These are phyloP conservation scores for Neoniphon sammara DNA, from an alignment of 2,797 vertebrate genomes.

Conservation along the genomic window DNA sequence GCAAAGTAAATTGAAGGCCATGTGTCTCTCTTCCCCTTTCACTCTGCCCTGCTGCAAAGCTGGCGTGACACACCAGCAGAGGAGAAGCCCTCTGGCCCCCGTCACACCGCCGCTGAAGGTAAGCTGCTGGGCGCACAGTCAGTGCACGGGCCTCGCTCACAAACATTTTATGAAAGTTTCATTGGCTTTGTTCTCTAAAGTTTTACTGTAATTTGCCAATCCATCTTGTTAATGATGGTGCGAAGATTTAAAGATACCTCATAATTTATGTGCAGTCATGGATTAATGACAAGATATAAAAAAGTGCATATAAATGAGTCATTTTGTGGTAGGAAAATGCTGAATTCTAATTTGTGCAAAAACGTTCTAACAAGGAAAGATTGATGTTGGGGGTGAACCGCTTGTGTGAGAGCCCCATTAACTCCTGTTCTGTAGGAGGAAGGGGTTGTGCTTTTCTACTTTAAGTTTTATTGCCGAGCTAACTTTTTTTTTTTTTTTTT, in stretches of 20 bases:
- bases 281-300: too few relatives aligned
- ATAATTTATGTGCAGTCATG: too few relatives aligned
- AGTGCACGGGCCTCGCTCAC: too few relatives aligned
- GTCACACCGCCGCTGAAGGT: constrained; percentile 49
- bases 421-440: background rate
- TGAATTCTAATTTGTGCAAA: background rate
- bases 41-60: constrained; percentile 10
- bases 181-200: background rate
- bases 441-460: background rate
- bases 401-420: background rate
- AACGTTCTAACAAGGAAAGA: background rate
- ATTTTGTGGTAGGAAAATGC: background rate
- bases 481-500: background rate
- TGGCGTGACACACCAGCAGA: constrained; percentile 12
- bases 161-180: background rate
- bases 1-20: constrained; percentile 64
- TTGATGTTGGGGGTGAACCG: background rate
- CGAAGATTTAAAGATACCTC: too few relatives aligned
- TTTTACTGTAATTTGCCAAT: too few relatives aligned
- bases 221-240: too few relatives aligned
- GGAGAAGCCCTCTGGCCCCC: constrained; percentile 1
- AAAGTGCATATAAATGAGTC: background rate
- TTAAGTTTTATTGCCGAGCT: background rate
- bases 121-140: constrained; percentile 22
- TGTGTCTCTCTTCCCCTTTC: constrained; percentile 60